A percentile compares a stretch with the other conserved stretches of the same genome.
These are phyloP conservation scores for Ornithoptera alexandrae DNA, from an alignment of 2,888 invertebrate genomes.

Conservation along the genomic window DNA sequence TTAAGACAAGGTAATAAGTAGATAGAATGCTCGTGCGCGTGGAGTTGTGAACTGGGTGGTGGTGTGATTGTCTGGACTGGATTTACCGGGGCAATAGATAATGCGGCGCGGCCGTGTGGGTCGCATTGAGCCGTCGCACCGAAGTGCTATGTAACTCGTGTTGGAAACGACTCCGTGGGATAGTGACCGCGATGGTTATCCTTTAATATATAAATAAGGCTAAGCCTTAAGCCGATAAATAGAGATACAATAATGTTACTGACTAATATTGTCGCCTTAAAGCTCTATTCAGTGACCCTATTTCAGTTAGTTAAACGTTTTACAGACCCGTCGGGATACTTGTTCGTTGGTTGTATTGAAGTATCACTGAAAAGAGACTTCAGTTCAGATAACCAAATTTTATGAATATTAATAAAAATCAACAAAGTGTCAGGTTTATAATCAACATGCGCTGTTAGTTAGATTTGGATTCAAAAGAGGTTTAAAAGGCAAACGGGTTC, in stretches of 20 bases:
- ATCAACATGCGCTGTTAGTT: too few relatives aligned
- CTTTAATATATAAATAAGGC: slow-evolving; percentile 26
- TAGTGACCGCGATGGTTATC: slow-evolving; percentile 23
- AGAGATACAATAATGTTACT: slow-evolving; percentile 22
- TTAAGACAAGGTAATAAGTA: slow-evolving; percentile 9
- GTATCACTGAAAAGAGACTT: too few relatives aligned
- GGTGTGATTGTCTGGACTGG: slow-evolving; percentile 26
- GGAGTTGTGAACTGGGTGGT: slow-evolving; percentile 26
- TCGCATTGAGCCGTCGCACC: slow-evolving; percentile 29
- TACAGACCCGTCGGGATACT: background rate
- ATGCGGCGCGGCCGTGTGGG: slow-evolving; percentile 21
- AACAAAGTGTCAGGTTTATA: too few relatives aligned
- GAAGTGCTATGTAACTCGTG: slow-evolving; percentile 26
- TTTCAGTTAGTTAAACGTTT: background rate
- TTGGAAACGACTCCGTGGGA: slow-evolving; percentile 26
- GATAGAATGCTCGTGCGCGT: slow-evolving; percentile 24
- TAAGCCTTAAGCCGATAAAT: slow-evolving; percentile 19
- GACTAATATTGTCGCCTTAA: slow-evolving; percentile 14
- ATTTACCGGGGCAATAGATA: slow-evolving; percentile 26
- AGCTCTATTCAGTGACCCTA: slow-evolving; percentile 2
- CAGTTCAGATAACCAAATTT: too few relatives aligned
- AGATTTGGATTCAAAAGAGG: too few relatives aligned
- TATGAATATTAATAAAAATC: too few relatives aligned
- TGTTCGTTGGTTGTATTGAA: background rate
- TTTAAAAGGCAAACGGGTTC: too few relatives aligned